phyloP scores from a whole-genome alignment of 1,140 invertebrate genomes.

The Diachasma alloeum region DNA sequence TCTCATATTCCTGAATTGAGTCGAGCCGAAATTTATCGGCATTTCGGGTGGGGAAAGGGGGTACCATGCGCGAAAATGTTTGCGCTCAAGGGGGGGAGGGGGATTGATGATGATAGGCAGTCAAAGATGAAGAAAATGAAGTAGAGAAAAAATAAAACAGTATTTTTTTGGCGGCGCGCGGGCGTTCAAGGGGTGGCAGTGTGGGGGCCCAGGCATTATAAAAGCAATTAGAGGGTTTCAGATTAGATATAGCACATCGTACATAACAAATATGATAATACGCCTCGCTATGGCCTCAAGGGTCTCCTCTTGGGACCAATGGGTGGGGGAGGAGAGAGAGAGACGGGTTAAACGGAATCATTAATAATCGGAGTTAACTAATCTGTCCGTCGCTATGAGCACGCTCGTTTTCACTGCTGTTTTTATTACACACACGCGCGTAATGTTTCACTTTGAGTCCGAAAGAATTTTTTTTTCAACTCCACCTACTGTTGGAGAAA shows the following conservation, averaged over 20 bases:
- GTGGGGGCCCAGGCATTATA: conserved; percentile 51
- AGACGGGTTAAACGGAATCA: conserved; percentile 65
- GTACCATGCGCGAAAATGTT: background rate
- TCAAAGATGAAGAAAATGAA: conserved; percentile 3
- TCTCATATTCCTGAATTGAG: background rate
- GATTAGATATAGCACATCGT: conserved; percentile 64
- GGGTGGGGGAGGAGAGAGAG: conserved; percentile 36
- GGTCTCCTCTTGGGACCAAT: conserved; percentile 32
- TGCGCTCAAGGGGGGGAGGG: background rate
- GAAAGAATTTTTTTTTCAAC: conserved; percentile 34
- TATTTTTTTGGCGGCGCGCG: background rate
- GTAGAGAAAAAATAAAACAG: background rate
- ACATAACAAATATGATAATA: conserved; percentile 67
- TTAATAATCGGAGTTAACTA: conserved; percentile 66
- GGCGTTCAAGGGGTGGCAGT: conserved; percentile 9
- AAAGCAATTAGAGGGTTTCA: conserved; percentile 63
- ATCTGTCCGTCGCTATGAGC: conserved; percentile 66
- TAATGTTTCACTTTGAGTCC: conserved; percentile 38
- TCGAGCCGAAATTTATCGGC: background rate
- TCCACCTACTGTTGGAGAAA: background rate
- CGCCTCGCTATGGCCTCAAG: conserved; percentile 50
- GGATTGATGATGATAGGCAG: background rate
- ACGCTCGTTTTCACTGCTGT: conserved; percentile 59
- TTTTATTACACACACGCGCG: conserved; percentile 52
- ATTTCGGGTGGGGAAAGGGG: background rate